Base-by-base conservation (phyloP, 2,888 invertebrate species). In the Oscheius myriophilus region DNA sequence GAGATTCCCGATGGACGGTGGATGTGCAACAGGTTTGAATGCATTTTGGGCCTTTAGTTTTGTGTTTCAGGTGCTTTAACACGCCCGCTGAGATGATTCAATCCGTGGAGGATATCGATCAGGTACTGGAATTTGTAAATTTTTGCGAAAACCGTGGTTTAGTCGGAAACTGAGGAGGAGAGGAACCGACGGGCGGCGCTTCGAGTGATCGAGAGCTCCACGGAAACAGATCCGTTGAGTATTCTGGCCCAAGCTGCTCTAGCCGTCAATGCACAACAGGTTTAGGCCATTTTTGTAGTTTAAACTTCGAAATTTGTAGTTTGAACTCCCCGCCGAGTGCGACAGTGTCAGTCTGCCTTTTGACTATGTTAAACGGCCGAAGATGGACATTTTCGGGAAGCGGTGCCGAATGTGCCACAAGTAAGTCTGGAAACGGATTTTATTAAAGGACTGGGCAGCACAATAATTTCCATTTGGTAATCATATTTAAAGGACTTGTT, bases 1-100 rank as follows among this genome's bases (percentile, higher is more conserved):
- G 93, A 95, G 85, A 92, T 96, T 78, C 96, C 96, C 6, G 58
- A 42, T 6, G 66, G 66, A 26, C 43, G 45, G 16, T 66, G 66
- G 66, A 45, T 66, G 39, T 66, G 66, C 41, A 66, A 66, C 39
- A 42, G 65, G 65, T 65, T 18, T 7, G 18, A 1, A 14, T 42
- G n/a, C 16, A 3, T 25, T 54, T 54, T 54, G 4, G 7, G 7
- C 52, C 54, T 54, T 52, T 52, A 11, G 25, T 26, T 4, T 7
- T 4, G 2, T 6, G n/a, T 3, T 2, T 9, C n/a, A 41, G 61
- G 49, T 61, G 61, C 16, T 25, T 25, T 26, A 25, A 49, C 4
- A 61, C 61, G 3, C 61, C 61, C 21, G 33, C 61, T 23, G 49
- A 61, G 7, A 26, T 61, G 7, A n/a, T 61, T 2, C 46, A 61